Percentiles rank a stretch among this genome's conserved stretches.
phyloP scores from a whole-genome alignment of 2,888 invertebrate genomes.

The Epirrhoe alternata region DNA sequence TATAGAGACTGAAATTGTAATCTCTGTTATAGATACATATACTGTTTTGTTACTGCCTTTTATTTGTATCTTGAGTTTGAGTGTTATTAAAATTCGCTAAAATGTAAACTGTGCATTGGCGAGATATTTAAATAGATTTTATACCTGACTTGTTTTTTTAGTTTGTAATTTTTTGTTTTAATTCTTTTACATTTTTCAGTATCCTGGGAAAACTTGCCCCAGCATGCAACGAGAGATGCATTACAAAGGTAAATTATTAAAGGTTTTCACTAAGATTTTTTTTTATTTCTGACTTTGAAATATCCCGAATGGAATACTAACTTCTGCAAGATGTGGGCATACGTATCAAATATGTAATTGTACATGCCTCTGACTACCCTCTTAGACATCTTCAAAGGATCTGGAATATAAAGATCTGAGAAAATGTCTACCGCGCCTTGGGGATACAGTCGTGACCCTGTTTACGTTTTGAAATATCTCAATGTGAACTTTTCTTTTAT shows the following conservation, averaged over 20 bases:
- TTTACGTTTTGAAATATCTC: too few relatives aligned
- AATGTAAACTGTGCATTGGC: background rate
- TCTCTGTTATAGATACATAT: background rate
- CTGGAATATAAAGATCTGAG: too few relatives aligned
- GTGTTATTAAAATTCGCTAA: slow-evolving; percentile 14
- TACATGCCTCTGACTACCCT: too few relatives aligned
- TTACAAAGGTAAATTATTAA: slow-evolving; percentile 90
- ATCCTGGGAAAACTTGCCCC: slow-evolving; percentile 93
- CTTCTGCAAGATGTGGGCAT: too few relatives aligned
- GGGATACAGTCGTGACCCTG: too few relatives aligned
- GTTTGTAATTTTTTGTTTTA: background rate
- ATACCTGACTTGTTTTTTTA: background rate
- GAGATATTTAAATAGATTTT: background rate
- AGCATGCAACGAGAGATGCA: slow-evolving; percentile 97
- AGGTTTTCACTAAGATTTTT: slow-evolving; percentile 23
- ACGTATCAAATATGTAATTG: too few relatives aligned
- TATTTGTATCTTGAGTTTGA: slow-evolving; percentile 9
- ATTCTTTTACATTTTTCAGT: slow-evolving; percentile 69
- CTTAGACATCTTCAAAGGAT: too few relatives aligned
- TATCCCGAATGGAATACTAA: too few relatives aligned
- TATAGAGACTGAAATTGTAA: slow-evolving; percentile 1
- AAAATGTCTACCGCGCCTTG: too few relatives aligned
- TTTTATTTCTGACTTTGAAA: background rate
- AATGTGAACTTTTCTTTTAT: slow-evolving; percentile 46
- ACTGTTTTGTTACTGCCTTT: background rate